These are phyloP conservation scores for Pomatorhinus ruficollis DNA, from an alignment of 2,113 vertebrate species.

Conservation along the genomic window DNA sequence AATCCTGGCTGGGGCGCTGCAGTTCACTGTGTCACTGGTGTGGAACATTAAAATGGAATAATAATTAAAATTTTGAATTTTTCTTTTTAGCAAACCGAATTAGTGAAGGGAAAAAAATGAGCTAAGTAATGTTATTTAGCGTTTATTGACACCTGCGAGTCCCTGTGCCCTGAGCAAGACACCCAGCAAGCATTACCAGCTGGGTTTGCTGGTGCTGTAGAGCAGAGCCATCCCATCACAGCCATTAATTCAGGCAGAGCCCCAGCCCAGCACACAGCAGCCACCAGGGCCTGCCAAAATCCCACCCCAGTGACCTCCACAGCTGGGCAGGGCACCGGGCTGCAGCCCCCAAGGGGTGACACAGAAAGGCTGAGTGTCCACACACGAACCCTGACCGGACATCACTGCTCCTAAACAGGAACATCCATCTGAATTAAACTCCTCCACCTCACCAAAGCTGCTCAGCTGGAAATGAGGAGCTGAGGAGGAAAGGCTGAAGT, in stretches of 20 bases:
- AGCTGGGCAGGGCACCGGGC: not conserved
- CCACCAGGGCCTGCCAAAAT: not conserved
- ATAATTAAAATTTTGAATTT: not conserved
- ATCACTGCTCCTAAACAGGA: fast-evolving
- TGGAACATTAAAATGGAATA: not conserved
- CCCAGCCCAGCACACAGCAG: not conserved
- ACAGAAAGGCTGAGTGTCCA: fast-evolving
- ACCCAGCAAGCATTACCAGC: fast-evolving
- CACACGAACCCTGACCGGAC: fast-evolving
- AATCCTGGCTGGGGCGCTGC: fast-evolving
- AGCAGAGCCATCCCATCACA: not conserved
- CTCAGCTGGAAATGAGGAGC: fast-evolving
- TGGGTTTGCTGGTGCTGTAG: fast-evolving
- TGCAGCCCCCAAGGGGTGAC: fast-evolving
- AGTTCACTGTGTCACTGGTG: fast-evolving
- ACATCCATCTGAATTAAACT: fast-evolving
- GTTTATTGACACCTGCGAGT: fast-evolving
- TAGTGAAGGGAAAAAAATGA: not conserved
- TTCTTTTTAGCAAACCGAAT: not conserved
- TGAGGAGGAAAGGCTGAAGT: fast-evolving
- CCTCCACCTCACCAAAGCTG: fast-evolving
- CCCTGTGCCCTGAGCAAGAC: not conserved
- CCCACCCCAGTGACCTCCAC: fast-evolving
- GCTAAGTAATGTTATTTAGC: fast-evolving
- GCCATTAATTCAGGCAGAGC: not conserved